Conservation (phyloP, 2,113 vertebrate species). For the Martes martes region DNA sequence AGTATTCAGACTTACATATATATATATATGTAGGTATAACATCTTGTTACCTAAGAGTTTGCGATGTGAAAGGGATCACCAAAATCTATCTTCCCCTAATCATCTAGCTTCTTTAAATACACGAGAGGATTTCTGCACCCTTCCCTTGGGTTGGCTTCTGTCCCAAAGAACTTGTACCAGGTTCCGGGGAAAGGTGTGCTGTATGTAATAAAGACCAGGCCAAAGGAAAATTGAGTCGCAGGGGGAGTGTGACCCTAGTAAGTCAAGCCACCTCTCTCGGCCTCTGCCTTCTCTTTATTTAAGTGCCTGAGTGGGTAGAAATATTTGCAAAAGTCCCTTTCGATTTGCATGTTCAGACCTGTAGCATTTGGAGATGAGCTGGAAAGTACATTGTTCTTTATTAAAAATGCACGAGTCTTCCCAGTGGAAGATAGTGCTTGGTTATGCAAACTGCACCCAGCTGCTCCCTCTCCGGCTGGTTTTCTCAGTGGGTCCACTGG, state of each 20-base stretch:
- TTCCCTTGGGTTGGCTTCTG: neutral
- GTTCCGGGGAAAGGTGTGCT: neutral
- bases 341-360: neutral
- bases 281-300: neutral
- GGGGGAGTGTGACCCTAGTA: neutral
- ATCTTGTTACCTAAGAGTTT: slow-evolving; percentile 2
- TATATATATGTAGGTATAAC: neutral
- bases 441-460: slow-evolving; percentile 23
- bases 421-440: neutral
- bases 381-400: slow-evolving; percentile 12
- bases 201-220: neutral
- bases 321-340: neutral
- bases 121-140: neutral
- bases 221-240: neutral
- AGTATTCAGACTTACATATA: neutral
- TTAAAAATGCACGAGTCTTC: slow-evolving; percentile 52
- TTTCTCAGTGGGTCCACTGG: neutral
- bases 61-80: neutral
- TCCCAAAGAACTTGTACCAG: neutral
- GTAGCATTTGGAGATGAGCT: slow-evolving; percentile 22
- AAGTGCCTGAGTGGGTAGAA: neutral
- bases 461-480: neutral
- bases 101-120: neutral
- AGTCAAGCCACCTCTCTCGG: neutral
- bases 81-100: neutral